Conservation (phyloP, 1,140 invertebrate species). For the Drosophila punjabiensis region DNA sequence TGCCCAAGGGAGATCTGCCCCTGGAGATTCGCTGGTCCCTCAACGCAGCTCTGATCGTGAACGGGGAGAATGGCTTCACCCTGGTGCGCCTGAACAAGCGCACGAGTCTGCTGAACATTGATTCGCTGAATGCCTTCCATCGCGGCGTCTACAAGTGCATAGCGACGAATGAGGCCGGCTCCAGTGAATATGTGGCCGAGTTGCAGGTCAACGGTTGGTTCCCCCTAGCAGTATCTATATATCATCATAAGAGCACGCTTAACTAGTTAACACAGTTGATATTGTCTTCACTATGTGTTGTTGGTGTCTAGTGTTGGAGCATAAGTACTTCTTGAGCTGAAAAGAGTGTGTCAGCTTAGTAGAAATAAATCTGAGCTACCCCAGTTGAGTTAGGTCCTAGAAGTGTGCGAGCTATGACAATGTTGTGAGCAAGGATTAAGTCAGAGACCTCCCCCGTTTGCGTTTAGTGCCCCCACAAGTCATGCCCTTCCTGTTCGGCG, state of each 20-base stretch:
- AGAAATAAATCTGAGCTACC: not conserved
- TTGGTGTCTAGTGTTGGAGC: constrained; percentile 62
- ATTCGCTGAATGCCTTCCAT: constrained; percentile 85
- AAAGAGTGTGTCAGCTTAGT: not conserved
- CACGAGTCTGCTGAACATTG: constrained; percentile 80
- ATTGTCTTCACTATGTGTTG: constrained; percentile 42
- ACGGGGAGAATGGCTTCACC: constrained; percentile 75
- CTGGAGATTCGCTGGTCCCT: constrained; percentile 86
- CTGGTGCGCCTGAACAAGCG: constrained; percentile 67
- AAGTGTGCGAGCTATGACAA: not conserved
- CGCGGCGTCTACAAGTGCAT: constrained; percentile 87
- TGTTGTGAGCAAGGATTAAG: not conserved
- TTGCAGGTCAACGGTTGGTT: constrained; percentile 88
- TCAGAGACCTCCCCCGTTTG: not conserved
- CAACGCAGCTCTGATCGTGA: constrained; percentile 78
- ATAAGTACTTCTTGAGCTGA: not conserved
- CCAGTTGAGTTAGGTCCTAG: not conserved
- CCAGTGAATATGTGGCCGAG: constrained; percentile 86
- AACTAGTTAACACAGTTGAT: constrained; percentile 24
- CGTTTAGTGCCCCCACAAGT: constrained; percentile 88
- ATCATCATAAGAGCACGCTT: constrained; percentile 55
- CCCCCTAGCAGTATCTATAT: not conserved
- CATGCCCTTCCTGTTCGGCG: constrained; percentile 90
- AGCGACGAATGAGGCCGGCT: constrained; percentile 87
- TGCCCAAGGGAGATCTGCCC: constrained; percentile 87